Conservation (phyloP, 2,888 invertebrate genomes). For the Leucozona laternaria region DNA sequence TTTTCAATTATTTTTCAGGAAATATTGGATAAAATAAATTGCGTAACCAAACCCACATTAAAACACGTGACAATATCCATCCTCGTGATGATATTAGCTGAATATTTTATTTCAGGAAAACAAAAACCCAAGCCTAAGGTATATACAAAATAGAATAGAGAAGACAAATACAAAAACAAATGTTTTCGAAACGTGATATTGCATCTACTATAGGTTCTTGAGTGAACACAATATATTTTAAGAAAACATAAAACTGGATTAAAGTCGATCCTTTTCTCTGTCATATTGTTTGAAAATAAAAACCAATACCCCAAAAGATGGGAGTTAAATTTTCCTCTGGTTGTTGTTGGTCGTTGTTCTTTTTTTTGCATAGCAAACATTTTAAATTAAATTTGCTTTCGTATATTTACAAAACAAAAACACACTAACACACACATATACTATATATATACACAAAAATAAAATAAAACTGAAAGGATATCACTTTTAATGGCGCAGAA, state of each 20-base stretch:
- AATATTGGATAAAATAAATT: background rate
- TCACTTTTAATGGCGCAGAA: slow-evolving; percentile 52
- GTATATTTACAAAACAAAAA: slow-evolving; percentile 23
- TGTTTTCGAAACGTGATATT: slow-evolving; percentile 10
- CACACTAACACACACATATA: background rate
- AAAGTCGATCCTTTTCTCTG: background rate
- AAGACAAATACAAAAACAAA: background rate
- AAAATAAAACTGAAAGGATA: background rate
- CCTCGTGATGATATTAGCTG: background rate
- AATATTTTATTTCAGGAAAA: background rate
- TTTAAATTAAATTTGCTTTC: slow-evolving; percentile 47
- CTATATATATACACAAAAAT: background rate
- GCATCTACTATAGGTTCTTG: background rate
- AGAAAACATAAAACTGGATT: background rate
- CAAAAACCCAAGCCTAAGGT: background rate
- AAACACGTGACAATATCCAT: background rate
- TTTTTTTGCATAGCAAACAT: background rate
- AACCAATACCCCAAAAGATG: background rate
- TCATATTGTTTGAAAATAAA: background rate
- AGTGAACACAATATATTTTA: background rate
- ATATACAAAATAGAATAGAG: background rate
- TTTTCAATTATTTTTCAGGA: too few relatives aligned
- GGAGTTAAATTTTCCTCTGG: background rate
- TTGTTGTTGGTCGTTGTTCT: background rate
- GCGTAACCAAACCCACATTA: background rate